phyloP scores from a whole-genome alignment of 2,888 invertebrate genomes.

The Tipula vernalis region DNA sequence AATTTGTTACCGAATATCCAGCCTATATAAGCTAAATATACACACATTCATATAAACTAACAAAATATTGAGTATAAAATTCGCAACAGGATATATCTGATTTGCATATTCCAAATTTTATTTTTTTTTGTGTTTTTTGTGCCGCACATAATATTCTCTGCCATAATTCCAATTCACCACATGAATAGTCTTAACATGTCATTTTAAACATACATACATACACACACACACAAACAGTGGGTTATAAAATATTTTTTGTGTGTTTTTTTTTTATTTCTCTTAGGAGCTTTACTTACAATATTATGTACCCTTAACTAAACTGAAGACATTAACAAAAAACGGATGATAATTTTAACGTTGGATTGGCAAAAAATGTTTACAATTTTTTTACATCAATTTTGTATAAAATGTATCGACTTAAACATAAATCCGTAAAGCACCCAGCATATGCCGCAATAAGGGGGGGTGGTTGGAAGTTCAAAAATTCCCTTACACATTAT shows the following conservation, averaged over 20 bases:
- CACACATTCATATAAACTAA: background rate
- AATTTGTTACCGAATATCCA: background rate
- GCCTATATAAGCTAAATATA: too few species aligned
- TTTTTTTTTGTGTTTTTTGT: background rate
- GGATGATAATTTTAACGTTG: background rate
- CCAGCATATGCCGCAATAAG: background rate
- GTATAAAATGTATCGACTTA: background rate
- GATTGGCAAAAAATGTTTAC: background rate
- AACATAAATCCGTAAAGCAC: background rate
- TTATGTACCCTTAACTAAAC: background rate
- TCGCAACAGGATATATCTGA: background rate
- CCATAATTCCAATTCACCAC: background rate
- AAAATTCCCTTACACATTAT: background rate
- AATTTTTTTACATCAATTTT: background rate
- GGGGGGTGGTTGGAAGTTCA: background rate
- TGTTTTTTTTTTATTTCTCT: background rate
- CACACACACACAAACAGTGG: background rate
- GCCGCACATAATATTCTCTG: background rate
- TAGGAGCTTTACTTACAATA: background rate
- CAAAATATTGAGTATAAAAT: background rate
- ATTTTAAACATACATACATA: background rate
- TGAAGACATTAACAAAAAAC: background rate
- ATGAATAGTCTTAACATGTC: background rate
- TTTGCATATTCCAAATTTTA: background rate
- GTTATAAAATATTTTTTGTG: background rate